A percentile compares a stretch with the other conserved stretches of the same genome.
Evolutionary conservation across 2,797 vertebrate species (phyloP).

Genomic region (Malurus leucopterus): DNA sequence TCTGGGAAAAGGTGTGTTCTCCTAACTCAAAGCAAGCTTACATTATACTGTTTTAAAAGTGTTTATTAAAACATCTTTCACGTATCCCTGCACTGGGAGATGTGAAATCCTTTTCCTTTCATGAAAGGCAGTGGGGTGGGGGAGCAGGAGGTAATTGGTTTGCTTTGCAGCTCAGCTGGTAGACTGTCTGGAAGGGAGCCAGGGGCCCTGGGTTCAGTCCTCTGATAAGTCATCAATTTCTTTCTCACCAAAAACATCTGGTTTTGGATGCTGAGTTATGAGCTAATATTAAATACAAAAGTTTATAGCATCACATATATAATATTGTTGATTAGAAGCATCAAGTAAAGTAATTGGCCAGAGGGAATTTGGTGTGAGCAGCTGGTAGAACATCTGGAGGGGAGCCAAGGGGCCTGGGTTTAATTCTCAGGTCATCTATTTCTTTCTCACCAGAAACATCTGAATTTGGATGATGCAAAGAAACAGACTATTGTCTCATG

Average conservation of each 20-base stretch:
- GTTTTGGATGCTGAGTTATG: constrained; percentile 75
- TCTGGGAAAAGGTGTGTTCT: neutral
- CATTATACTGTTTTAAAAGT: neutral
- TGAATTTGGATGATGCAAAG: constrained; percentile 59
- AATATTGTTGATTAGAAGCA: constrained; percentile 77
- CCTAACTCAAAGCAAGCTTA: neutral
- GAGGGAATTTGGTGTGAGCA: constrained; percentile 71
- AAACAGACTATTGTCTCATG: constrained; percentile 45
- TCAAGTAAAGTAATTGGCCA: constrained; percentile 78
- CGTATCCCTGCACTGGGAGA: neutral
- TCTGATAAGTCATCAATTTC: constrained; percentile 79
- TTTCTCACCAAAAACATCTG: constrained; percentile 80
- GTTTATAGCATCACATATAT: constrained; percentile 79
- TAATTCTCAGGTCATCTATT: constrained; percentile 68
- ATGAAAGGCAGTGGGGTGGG: neutral
- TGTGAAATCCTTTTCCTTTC: constrained; percentile 38
- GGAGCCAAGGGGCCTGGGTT: constrained; percentile 61
- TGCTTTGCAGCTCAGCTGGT: constrained; percentile 64
- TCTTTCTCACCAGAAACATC: constrained; percentile 65
- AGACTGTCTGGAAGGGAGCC: constrained; percentile 61
- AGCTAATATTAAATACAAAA: constrained; percentile 79
- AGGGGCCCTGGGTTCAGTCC: constrained; percentile 70
- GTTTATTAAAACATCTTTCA: constrained; percentile 17
- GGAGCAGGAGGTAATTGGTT: constrained; percentile 32
- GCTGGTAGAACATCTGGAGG: constrained; percentile 74